Conservation (phyloP, 2,888 invertebrate species). For the Druceiella hillmani region DNA sequence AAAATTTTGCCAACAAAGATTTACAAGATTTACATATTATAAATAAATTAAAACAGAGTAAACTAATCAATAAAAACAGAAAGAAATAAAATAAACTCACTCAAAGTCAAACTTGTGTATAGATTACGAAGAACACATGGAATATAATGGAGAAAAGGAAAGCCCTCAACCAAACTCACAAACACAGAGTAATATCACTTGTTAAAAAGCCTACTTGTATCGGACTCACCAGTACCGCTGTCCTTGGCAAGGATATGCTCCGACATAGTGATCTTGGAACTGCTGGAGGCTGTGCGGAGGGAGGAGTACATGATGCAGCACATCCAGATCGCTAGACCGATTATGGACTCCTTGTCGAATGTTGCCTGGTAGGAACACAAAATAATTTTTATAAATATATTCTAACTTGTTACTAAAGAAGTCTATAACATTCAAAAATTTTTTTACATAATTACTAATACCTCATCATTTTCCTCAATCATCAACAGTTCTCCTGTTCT, state of each 20-base stretch:
- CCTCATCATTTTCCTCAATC: too few species aligned
- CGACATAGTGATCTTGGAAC: constrained; percentile 86
- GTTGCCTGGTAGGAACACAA: constrained; percentile 37
- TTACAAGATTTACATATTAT: too few species aligned
- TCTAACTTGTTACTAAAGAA: background rate
- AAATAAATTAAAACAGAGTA: too few species aligned
- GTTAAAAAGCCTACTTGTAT: constrained; percentile 19
- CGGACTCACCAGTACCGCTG: constrained; percentile 59
- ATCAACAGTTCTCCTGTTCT: too few species aligned
- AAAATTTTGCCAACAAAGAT: too few species aligned
- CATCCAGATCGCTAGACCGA: constrained; percentile 92
- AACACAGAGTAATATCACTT: background rate
- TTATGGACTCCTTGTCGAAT: constrained; percentile 85
- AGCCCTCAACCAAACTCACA: background rate
- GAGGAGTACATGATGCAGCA: constrained; percentile 94
- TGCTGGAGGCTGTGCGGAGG: constrained; percentile 88
- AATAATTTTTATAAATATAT: constrained; percentile 8
- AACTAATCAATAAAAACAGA: too few species aligned
- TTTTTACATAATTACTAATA: too few species aligned
- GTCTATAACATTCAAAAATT: too few species aligned
- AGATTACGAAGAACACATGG: too few species aligned
- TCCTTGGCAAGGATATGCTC: constrained; percentile 73
- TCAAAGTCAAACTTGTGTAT: too few species aligned
- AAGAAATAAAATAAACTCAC: too few species aligned
- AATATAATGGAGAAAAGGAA: background rate